A percentile compares a stretch with the other conserved stretches of the same genome.
These are phyloP conservation scores for Himalopsyche tibetana DNA, from an alignment of 2,888 invertebrate species.

Conservation along the genomic window DNA sequence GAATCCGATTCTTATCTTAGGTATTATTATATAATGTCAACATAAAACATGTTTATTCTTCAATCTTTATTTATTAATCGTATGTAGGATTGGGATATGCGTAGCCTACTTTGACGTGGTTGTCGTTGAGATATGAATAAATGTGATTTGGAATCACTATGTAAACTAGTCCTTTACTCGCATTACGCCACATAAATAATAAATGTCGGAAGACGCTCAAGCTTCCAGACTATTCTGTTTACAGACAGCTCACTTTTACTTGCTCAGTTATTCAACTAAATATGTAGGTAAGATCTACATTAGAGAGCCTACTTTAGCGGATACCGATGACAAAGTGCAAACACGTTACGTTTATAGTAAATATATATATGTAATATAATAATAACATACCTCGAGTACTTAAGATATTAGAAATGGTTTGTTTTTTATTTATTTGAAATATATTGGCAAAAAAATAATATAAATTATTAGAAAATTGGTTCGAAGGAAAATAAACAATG, in stretches of 20 bases:
- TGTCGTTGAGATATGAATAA: background rate
- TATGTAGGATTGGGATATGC: background rate
- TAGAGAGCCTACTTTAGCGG: background rate
- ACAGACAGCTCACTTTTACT: conserved; percentile 9
- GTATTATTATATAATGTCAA: too few species aligned
- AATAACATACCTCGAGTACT: too few species aligned
- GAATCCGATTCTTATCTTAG: too few species aligned
- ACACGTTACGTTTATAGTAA: background rate
- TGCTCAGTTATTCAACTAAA: background rate
- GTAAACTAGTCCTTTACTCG: conserved; percentile 16
- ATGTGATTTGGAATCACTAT: conserved; percentile 4
- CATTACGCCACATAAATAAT: conserved; percentile 27
- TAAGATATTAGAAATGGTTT: too few species aligned
- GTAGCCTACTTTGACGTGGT: background rate
- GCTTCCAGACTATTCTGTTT: conserved; percentile 12
- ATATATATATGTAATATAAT: too few species aligned
- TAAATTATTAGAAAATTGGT: too few species aligned
- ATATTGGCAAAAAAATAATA: too few species aligned
- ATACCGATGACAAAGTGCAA: background rate
- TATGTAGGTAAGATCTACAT: conserved; percentile 26
- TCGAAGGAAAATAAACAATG: too few species aligned
- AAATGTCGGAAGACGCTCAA: background rate
- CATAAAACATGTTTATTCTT: too few species aligned
- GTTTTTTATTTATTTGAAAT: too few species aligned
- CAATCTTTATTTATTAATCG: too few species aligned